phyloP scores from a whole-genome alignment of 2,888 invertebrate genomes.

The Rotaria sp. region DNA sequence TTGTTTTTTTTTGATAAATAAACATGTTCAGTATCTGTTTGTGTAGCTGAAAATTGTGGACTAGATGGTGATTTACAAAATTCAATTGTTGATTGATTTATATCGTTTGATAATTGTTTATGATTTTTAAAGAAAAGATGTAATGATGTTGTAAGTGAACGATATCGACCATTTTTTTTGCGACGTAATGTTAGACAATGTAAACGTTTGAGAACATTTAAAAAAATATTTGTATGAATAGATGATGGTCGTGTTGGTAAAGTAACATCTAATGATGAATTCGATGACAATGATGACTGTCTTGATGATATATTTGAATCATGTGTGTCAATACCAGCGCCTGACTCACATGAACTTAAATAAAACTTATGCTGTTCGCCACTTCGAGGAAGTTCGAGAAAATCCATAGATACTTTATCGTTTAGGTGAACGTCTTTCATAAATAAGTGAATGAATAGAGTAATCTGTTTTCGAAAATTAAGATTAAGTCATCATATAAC shows the following conservation, averaged over 20 bases:
- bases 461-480: background rate
- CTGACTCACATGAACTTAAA: background rate
- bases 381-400: background rate
- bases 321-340: background rate
- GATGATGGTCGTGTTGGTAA: background rate
- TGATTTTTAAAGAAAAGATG: background rate
- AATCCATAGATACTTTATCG: background rate
- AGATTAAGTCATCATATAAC: background rate
- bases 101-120: background rate
- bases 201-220: background rate
- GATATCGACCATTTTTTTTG: background rate
- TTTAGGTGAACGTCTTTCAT: background rate
- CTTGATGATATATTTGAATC: background rate
- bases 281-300: background rate
- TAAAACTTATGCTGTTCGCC: background rate
- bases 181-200: background rate
- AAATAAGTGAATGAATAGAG: background rate
- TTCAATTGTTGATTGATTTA: background rate
- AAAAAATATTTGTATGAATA: background rate
- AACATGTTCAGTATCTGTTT: background rate
- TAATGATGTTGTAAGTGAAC: background rate
- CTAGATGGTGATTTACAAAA: constrained; percentile 25
- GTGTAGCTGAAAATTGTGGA: background rate
- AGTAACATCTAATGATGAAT: background rate
- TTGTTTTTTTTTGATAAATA: background rate